Evolutionary conservation across 2,888 invertebrate genomes (phyloP), one percentile per base, ranked within the genome.

Genomic region (Melikaiella ostensackeni): DNA sequence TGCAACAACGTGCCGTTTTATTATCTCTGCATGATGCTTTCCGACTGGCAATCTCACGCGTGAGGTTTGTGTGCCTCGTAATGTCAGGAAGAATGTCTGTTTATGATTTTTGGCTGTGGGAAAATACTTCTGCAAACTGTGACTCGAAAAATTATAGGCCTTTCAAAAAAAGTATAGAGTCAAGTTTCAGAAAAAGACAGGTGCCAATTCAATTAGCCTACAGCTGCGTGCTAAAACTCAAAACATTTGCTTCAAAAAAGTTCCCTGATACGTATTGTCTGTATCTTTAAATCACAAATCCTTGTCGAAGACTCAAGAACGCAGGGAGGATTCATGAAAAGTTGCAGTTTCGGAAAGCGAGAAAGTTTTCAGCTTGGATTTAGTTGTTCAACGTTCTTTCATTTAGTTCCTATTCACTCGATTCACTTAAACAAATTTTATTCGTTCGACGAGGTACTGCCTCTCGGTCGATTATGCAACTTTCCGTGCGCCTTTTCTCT

Each of bases 401-500:
- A 77, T 86, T 86, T 83, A 81, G 79, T 82, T 82, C 81, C 84
- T 81, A 87, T 87, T 87, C 88, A 81, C 82, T 84, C 84, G 84
- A 87, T 87, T 88, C 88, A 86, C 88, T 87, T 86, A 88, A 84
- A 81, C 82, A 85, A 87, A 85, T 87, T 87, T 88, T 87, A 88
- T 86, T 87, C 85, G 82, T 77, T 84, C 86, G 83, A 83, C 84
- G 83, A 82, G 81, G 78, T 80, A 75, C 83, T 73, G 79, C 84
- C 82, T 79, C 81, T 87, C 80, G 80, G 76, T 83, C 85, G 87
- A 87, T 87, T 87, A 87, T 88, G 86, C 86, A 83, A 85, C 85
- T 82, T 82, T 30, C 79, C 75, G 63, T 55, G 50, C 73, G 70
- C 30, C 38, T 61, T 70, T 30, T 77, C 76, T 27, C 59, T 59